phyloP scores from a whole-genome alignment of 2,888 invertebrate genomes.

The Rhagium mordax region DNA sequence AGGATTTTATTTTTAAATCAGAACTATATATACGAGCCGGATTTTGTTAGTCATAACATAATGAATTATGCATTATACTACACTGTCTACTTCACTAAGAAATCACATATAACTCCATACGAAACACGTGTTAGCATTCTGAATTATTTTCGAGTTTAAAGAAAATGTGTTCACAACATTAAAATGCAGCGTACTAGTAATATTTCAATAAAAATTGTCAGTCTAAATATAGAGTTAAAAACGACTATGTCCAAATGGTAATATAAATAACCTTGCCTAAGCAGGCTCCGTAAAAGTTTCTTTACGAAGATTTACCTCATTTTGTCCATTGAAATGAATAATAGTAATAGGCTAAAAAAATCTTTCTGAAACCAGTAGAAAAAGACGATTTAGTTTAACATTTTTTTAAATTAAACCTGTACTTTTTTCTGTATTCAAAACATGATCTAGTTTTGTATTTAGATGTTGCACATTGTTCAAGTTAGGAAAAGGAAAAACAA shows the following conservation, averaged over 20 bases:
- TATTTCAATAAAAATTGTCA: slow-evolving; percentile 30
- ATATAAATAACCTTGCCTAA: slow-evolving; percentile 2
- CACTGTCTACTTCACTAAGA: slow-evolving; percentile 52
- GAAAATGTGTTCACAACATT: slow-evolving; percentile 34
- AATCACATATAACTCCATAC: slow-evolving; percentile 51
- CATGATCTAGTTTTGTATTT: too few relatives aligned
- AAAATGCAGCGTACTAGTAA: slow-evolving; percentile 27
- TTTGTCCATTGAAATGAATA: not conserved
- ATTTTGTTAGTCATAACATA: slow-evolving; percentile 60
- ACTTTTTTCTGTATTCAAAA: too few relatives aligned
- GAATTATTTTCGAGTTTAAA: slow-evolving; percentile 46
- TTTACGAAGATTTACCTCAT: not conserved
- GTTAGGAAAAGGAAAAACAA: too few relatives aligned
- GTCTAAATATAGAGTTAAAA: slow-evolving; percentile 23
- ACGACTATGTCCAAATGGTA: not conserved
- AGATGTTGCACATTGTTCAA: too few relatives aligned
- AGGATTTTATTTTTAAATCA: slow-evolving; percentile 40
- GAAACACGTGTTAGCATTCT: slow-evolving; percentile 54
- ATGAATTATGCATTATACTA: slow-evolving; percentile 58
- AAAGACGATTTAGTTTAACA: too few relatives aligned
- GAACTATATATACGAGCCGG: slow-evolving; percentile 52
- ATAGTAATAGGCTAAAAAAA: too few relatives aligned
- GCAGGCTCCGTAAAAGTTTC: not conserved
- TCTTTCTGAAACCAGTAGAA: not conserved
- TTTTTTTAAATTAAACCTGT: too few relatives aligned